Evolutionary conservation across 2,113 vertebrate genomes (phyloP).

Genomic region (Myodes glareolus): DNA sequence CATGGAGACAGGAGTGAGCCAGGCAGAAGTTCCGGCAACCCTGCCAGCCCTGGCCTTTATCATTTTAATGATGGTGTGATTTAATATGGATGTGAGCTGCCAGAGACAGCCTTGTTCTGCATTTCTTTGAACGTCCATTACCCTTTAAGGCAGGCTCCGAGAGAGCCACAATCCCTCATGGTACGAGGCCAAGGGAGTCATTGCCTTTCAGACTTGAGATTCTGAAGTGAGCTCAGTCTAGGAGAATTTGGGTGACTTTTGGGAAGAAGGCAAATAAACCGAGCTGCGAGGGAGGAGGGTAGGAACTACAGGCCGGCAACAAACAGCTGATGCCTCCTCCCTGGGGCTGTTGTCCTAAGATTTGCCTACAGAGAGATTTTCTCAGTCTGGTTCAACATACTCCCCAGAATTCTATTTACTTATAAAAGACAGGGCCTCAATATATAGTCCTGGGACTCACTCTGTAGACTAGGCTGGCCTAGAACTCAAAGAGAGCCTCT

Average conservation of each 20-base stretch:
- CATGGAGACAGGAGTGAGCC: background rate
- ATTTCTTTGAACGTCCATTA: background rate
- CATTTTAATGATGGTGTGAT: background rate
- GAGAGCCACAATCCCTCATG: background rate
- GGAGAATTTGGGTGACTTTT: background rate
- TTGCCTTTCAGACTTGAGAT: background rate
- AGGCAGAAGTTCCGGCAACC: accelerated
- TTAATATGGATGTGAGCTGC: background rate
- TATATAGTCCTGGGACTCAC: background rate
- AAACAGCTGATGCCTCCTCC: accelerated
- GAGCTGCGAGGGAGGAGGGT: background rate
- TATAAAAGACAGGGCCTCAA: background rate
- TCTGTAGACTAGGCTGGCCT: background rate
- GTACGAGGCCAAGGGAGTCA: background rate
- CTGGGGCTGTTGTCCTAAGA: accelerated
- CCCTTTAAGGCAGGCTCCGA: constrained; percentile 33
- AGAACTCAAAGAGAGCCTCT: background rate
- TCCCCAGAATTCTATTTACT: background rate
- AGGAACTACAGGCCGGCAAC: accelerated
- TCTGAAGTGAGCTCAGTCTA: background rate
- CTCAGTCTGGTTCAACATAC: accelerated
- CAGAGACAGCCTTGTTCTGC: background rate
- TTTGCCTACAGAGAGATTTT: background rate
- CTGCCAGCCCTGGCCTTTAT: background rate
- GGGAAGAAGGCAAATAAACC: background rate